These are phyloP conservation scores for Lacanobia wlatinum DNA, from an alignment of 2,888 invertebrate species.

Conservation along the genomic window DNA sequence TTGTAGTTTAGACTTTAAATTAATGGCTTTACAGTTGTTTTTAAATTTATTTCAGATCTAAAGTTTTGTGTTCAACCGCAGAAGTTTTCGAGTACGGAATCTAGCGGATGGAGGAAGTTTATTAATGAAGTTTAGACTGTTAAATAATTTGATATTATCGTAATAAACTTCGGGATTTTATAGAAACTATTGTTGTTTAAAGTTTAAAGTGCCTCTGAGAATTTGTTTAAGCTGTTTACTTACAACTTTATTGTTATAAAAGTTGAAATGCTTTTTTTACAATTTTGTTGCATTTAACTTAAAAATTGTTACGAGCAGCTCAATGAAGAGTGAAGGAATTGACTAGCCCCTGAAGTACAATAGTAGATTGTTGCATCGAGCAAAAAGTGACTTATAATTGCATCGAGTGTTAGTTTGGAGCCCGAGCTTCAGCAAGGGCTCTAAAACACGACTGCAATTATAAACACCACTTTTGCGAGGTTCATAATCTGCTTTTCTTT, in stretches of 20 bases:
- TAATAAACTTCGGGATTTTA: constrained; percentile 11
- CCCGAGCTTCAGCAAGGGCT: too few species aligned
- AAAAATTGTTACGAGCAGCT: neutral
- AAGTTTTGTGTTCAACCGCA: constrained; percentile 57
- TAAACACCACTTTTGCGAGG: too few species aligned
- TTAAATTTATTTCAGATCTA: constrained; percentile 64
- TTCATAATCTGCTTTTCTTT: too few species aligned
- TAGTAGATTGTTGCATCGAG: too few species aligned
- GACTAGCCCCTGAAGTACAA: too few species aligned
- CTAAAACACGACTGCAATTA: too few species aligned
- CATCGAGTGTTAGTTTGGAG: too few species aligned
- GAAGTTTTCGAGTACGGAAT: constrained; percentile 44
- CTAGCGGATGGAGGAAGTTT: constrained; percentile 29
- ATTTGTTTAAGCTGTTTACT: neutral
- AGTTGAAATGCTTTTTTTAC: neutral
- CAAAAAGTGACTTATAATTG: too few species aligned
- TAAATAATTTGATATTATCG: constrained; percentile 34
- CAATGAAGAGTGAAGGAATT: too few species aligned
- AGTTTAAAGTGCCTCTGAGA: neutral
- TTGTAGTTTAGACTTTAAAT: constrained; percentile 57
- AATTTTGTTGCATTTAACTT: neutral
- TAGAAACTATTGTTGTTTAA: neutral
- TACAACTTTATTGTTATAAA: neutral
- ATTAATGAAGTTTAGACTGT: constrained; percentile 29
- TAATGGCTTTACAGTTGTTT: constrained; percentile 57